These are phyloP conservation scores for Megalonaias nervosa DNA, from an alignment of 1,140 invertebrate genomes.

Conservation along the genomic window DNA sequence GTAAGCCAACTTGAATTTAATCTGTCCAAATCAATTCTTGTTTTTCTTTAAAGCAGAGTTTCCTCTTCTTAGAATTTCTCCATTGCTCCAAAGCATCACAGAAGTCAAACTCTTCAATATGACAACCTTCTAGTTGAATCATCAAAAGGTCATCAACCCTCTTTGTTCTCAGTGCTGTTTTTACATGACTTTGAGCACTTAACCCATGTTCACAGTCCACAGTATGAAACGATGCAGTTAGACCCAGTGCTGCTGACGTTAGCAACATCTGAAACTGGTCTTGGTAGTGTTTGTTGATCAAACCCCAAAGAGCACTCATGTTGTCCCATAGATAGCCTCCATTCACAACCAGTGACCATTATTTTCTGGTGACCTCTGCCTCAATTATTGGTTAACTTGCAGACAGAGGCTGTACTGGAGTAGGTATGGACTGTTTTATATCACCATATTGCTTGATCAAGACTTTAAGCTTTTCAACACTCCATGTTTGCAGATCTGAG, in stretches of 20 bases:
- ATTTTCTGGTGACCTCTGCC: not conserved
- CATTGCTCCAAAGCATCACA: not conserved
- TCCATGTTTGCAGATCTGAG: constrained; percentile 10
- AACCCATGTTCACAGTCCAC: constrained; percentile 10
- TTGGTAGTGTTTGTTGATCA: constrained; percentile 5
- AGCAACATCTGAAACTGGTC: not conserved
- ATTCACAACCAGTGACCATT: not conserved
- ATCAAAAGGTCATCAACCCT: constrained; percentile 5
- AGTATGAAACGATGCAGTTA: constrained; percentile 4
- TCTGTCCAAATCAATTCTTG: not conserved
- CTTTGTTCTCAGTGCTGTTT: constrained; percentile 1
- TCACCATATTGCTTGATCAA: constrained; percentile 15
- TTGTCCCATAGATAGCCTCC: constrained; percentile 3
- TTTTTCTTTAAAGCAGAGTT: not conserved
- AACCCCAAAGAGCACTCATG: not conserved
- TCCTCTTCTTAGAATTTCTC: not conserved
- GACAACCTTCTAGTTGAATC: not conserved
- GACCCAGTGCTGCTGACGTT: not conserved
- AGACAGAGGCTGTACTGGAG: not conserved
- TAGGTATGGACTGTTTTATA: not conserved
- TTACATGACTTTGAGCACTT: constrained; percentile 6
- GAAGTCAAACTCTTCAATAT: not conserved
- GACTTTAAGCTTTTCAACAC: constrained; percentile 12
- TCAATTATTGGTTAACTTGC: not conserved
- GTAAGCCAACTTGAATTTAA: not conserved